Percentiles rank a stretch among this genome's conserved stretches.
phyloP scores from a whole-genome alignment of 2,888 invertebrate genomes.

The Strigamia maritima region DNA sequence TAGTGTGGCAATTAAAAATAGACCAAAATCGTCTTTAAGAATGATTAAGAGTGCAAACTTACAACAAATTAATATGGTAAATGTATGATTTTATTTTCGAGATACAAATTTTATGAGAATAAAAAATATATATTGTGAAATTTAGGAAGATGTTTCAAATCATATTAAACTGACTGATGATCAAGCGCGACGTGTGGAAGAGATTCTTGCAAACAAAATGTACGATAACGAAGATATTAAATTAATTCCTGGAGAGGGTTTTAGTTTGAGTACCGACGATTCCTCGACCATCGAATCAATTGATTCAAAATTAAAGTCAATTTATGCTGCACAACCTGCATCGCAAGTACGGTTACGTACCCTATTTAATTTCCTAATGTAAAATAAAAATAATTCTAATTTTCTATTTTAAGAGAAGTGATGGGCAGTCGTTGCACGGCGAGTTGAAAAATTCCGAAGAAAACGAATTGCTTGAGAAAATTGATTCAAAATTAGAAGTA shows the following conservation, averaged over 20 bases:
- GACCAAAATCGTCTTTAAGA: background rate
- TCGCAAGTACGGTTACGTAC: background rate
- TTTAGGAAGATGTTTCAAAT: background rate
- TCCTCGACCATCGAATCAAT: background rate
- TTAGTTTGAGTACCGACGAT: background rate
- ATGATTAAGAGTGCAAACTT: background rate
- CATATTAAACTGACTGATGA: background rate
- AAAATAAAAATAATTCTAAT: background rate
- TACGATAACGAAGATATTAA: background rate
- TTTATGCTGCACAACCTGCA: background rate
- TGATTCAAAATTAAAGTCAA: background rate
- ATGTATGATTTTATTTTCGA: background rate
- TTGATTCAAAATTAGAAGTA: background rate
- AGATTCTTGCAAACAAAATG: background rate
- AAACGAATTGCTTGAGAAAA: background rate
- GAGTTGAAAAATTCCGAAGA: background rate
- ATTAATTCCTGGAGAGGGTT: background rate
- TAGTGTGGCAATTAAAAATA: background rate
- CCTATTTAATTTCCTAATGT: background rate
- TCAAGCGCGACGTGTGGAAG: background rate
- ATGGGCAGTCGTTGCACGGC: background rate
- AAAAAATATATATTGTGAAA: background rate
- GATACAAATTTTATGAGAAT: background rate
- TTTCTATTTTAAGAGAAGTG: background rate
- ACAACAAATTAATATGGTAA: background rate